Evolutionary conservation across 2,113 vertebrate genomes (phyloP), one percentile per base, ranked within the genome.

Genomic region (Etheostoma spectabile): DNA sequence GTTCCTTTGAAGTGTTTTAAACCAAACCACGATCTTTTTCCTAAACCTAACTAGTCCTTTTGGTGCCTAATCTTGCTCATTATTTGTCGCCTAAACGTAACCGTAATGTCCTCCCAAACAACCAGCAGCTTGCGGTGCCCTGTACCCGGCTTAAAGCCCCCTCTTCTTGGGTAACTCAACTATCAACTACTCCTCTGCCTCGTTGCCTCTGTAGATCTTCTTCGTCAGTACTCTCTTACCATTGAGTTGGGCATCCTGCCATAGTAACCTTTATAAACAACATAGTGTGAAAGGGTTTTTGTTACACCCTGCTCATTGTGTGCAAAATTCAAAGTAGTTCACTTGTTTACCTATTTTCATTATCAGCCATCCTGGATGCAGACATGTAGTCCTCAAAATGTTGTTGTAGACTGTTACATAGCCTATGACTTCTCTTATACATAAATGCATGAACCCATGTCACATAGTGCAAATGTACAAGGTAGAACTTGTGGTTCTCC

Each of bases 381-480:
- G 30, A 2, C 22, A 46, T 16, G 35, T 38, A 30, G n/a, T 71
- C 52, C 24, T 60, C 35, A 12, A 79, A 13, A 30, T 46, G 21
- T 74, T 61, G 51, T 81, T 78, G 8, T 49, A 60, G 46, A 60
- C 22, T 27, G 24, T 35, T 48, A 53, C 21, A 30, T 67, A 11
- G 38, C 38, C 38, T 38, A 65, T 57, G 21, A 60, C 70, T 13
- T 60, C 0, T 18, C 45, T 77, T 53, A 80, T 77, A 51, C 53
- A 80, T 64, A 59, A 74, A 79, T 79, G 67, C 38, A 70, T 74
- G 52, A 84, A 65, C 19, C 15, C 11, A 22, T 49, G 53, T 70
- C 65, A 51, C 5, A 13, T 21, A 11, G n/a, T 3, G 56, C 22
- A 74, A 24, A 53, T 53, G 48, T 30, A 18, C n/a, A 24, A 35